These are phyloP conservation scores for Arrhamphus sclerolepis DNA, from an alignment of 2,797 vertebrate species.

Conservation along the genomic window DNA sequence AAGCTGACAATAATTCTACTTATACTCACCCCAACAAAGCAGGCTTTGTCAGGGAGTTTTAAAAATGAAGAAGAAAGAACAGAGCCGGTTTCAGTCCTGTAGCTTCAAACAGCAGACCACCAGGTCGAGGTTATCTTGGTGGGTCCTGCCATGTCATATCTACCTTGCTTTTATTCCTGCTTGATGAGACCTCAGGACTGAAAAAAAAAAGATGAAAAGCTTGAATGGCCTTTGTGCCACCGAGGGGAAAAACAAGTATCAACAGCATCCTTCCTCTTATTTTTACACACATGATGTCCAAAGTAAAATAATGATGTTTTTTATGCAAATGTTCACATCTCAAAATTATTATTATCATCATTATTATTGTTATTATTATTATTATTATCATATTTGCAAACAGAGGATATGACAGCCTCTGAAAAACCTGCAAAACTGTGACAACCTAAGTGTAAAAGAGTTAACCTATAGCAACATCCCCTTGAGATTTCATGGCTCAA, in stretches of 20 bases:
- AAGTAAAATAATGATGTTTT: conserved; percentile 13
- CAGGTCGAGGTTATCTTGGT: conserved; percentile 23
- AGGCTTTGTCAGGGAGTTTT: conserved; percentile 33
- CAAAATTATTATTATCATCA: conserved; percentile 32
- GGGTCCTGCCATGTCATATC: conserved; percentile 10
- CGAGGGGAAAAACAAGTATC: conserved; percentile 5
- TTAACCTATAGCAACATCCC: conserved; percentile 46
- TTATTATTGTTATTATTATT: conserved; percentile 36
- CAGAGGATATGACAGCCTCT: conserved; percentile 24
- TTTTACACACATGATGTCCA: not conserved
- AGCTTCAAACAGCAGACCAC: conserved; percentile 21
- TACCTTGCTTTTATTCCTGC: conserved; percentile 15
- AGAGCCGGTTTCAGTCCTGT: conserved; percentile 6
- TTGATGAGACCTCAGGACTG: conserved; percentile 19
- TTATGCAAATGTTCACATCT: conserved; percentile 19
- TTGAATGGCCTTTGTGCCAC: conserved; percentile 22
- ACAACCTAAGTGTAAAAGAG: conserved; percentile 53
- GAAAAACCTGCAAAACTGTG: conserved; percentile 29
- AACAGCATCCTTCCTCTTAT: conserved; percentile 1
- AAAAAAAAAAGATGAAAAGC: not conserved
- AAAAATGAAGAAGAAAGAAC: not conserved
- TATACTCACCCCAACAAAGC: conserved; percentile 46
- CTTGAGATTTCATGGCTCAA: conserved; percentile 48
- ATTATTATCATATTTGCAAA: conserved; percentile 39
- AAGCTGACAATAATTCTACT: conserved; percentile 58